Conservation (phyloP, 1,140 invertebrate species). For the Dreissena rostriformis region DNA sequence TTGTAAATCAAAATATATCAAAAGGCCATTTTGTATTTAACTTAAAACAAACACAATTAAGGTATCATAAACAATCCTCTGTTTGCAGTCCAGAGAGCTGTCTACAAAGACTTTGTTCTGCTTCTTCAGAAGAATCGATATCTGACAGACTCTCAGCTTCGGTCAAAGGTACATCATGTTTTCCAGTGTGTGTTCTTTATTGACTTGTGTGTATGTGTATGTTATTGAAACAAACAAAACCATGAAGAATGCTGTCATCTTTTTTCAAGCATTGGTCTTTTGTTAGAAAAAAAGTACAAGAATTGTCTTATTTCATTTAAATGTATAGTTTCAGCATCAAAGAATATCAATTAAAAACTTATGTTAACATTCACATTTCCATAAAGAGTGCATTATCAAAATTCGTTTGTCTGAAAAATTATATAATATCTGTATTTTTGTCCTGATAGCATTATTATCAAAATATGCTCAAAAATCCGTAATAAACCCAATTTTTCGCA, state of each 20-base stretch:
- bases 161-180: conserved; percentile 54
- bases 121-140: conserved; percentile 64
- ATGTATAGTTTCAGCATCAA: no score
- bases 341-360: neutral
- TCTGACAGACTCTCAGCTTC: conserved; percentile 57
- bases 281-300: neutral
- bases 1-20: no score
- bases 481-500: no score
- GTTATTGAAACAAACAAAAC: neutral
- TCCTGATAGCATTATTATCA: no score
- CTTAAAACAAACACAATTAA: no score
- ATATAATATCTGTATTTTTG: no score
- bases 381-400: neutral
- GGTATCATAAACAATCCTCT: neutral
- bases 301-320: no score
- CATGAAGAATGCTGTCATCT: neutral
- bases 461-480: no score
- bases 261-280: neutral
- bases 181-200: neutral
- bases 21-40: no score
- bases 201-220: no score
- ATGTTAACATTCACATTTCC: neutral
- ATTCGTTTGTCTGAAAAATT: neutral
- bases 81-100: conserved; percentile 60
- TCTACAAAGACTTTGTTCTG: conserved; percentile 65